These are phyloP conservation scores for Piaya cayana DNA, from an alignment of 2,113 vertebrate genomes.

Conservation along the genomic window DNA sequence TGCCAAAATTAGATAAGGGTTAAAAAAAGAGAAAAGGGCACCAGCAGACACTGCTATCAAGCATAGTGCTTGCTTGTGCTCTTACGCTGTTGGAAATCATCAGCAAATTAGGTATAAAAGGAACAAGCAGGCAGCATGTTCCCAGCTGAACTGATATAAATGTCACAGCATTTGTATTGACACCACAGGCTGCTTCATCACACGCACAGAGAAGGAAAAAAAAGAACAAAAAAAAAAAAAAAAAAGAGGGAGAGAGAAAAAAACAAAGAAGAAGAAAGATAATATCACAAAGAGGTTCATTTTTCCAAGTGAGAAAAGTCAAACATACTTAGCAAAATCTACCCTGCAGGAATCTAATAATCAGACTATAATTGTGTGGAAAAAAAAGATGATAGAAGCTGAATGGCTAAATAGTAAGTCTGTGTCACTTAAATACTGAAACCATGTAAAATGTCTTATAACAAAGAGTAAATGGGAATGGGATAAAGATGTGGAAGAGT, in stretches of 20 bases:
- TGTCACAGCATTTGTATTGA: slow-evolving; percentile 20
- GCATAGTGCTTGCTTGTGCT: slow-evolving; percentile 22
- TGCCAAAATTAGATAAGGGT: slow-evolving; percentile 51
- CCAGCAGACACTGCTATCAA: slow-evolving; percentile 14
- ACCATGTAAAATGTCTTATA: background rate
- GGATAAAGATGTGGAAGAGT: background rate
- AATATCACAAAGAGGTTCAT: background rate
- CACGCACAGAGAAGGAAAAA: background rate
- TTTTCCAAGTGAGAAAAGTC: background rate
- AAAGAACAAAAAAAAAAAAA: no score
- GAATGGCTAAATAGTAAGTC: background rate
- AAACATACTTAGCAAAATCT: background rate
- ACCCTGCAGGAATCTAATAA: background rate
- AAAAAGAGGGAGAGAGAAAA: no score
- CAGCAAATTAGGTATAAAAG: slow-evolving; percentile 44
- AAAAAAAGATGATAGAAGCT: background rate
- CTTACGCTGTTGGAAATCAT: slow-evolving; percentile 35
- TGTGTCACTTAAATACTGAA: background rate
- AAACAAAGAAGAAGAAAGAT: background rate
- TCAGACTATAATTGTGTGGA: background rate
- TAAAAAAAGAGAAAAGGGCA: slow-evolving; percentile 4
- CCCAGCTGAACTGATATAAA: slow-evolving; percentile 49
- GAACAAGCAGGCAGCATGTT: background rate
- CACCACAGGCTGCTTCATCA: background rate
- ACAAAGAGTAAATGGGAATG: background rate